Percentiles rank a stretch among this genome's conserved stretches.
Evolutionary conservation across 2,113 vertebrate genomes (phyloP).

Genomic region (Gila orcuttii): DNA sequence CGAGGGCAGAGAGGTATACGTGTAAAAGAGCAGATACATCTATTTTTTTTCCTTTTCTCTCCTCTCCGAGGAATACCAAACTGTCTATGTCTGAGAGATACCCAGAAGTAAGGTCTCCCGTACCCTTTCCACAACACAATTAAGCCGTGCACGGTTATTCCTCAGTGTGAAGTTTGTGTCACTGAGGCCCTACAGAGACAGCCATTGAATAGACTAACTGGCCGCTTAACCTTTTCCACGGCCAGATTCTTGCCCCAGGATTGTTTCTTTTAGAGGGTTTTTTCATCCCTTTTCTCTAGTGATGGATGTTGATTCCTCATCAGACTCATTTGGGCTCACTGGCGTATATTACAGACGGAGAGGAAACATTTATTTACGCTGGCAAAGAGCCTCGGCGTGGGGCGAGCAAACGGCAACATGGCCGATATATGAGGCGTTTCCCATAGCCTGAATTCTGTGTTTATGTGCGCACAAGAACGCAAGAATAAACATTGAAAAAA

Average conservation of each 20-base stretch:
- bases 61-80: slow-evolving; percentile 18
- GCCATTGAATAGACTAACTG: slow-evolving; percentile 44
- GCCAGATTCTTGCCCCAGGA: slow-evolving; percentile 32
- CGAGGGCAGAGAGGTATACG: slow-evolving; percentile 1
- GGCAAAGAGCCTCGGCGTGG: slow-evolving; percentile 42
- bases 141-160: slow-evolving; percentile 48
- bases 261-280: slow-evolving; percentile 28
- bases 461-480: background rate
- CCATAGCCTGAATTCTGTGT: slow-evolving; percentile 21
- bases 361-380: slow-evolving; percentile 56
- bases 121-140: slow-evolving; percentile 51
- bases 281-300: slow-evolving; percentile 34
- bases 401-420: slow-evolving; percentile 6
- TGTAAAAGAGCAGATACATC: slow-evolving; percentile 38
- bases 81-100: slow-evolving; percentile 11
- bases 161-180: slow-evolving; percentile 46
- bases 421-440: slow-evolving; percentile 30
- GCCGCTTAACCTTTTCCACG: slow-evolving; percentile 40
- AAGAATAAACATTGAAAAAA: slow-evolving; percentile 17
- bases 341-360: slow-evolving; percentile 45
- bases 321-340: slow-evolving; percentile 44
- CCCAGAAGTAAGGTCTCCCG: slow-evolving; percentile 20
- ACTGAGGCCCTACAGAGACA: slow-evolving; percentile 25
- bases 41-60: background rate
- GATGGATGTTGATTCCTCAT: slow-evolving; percentile 50